These are phyloP conservation scores for Rousettus madagascariensis DNA, from an alignment of 2,797 vertebrate species.

Conservation along the genomic window DNA sequence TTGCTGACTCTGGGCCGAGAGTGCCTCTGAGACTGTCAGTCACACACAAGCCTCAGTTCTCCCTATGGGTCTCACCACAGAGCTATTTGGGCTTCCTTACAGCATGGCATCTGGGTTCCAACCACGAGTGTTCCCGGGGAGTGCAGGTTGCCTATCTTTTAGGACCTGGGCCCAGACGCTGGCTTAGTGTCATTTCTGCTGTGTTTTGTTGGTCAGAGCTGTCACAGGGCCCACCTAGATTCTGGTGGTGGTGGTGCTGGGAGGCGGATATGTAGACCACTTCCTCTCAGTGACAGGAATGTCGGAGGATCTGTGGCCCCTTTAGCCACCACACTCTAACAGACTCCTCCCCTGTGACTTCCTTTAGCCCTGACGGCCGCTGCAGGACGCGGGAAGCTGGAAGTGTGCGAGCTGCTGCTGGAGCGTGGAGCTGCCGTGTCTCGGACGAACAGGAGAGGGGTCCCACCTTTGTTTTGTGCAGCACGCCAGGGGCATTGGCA, in stretches of 20 bases:
- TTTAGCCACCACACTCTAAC: not conserved
- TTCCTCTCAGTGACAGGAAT: too few species aligned
- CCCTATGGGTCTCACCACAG: not conserved
- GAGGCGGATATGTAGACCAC: rapidly evolving
- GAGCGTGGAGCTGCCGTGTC: constrained; percentile 88
- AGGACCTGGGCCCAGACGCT: not conserved
- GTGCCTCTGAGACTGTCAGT: not conserved
- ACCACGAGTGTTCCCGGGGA: not conserved
- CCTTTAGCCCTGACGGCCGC: constrained; percentile 93
- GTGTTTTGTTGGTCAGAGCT: rapidly evolving
- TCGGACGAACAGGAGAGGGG: constrained; percentile 92
- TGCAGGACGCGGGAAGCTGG: constrained; percentile 95
- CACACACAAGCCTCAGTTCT: not conserved
- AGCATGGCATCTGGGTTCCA: not conserved
- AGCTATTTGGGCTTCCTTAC: not conserved
- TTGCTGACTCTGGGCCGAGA: too few species aligned
- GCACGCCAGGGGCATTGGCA: constrained; percentile 98
- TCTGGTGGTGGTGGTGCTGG: not conserved
- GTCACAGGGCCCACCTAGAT: not conserved
- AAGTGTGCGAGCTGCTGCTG: constrained; percentile 91
- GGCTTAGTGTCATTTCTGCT: rapidly evolving
- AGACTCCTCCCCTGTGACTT: not conserved
- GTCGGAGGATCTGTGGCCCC: not conserved
- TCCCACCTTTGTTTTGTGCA: constrained; percentile 92
- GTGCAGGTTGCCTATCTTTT: rapidly evolving